Base-by-base conservation (phyloP, 2,888 invertebrate genomes). In the Cephus pulcher region DNA sequence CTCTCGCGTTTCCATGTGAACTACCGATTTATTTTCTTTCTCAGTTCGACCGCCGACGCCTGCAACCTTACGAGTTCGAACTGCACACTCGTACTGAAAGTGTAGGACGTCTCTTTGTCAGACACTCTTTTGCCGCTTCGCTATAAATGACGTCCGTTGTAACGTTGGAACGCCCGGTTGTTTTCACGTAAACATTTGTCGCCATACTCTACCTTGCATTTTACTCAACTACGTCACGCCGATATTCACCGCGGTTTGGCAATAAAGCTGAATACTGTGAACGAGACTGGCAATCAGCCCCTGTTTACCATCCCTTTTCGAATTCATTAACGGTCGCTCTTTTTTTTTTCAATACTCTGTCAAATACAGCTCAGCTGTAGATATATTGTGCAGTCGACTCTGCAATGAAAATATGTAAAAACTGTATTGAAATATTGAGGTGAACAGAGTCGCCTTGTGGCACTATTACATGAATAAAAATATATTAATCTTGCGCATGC, bases 301-400 rank as follows among this genome's bases (percentile, higher is more conserved):
- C 74, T 84, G 80, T 86, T 86, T 86, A 79, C 82, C 73, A 69
- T 79, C 81, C 79, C 81, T 83, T 85, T 76, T 78, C 81, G 79
- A 82, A 85, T 84, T 86, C 80, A 85, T 85, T 83, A 82, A 76
- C 79, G 78, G 76, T 71, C 74, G 80, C 79, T 80, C 11, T 35
- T 35, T 35, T 35, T 34, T 83, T 84, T 84, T 79, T 56, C 56
- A 56, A 23, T 23, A 23, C 23, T 56, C 23, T 56, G 56, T 56
- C 56, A 56, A 56, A 56, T 56, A 56, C 9, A 56, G 23, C 9
- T 56, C 56, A 23, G 15, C 23, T 56, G 9, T 9, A 9, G 56
- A 56, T 56, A 56, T 56, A 23, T 56, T 56, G 23, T 2, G 9
- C 23, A 56, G 56, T 23, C 23, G 9, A 56, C 9, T 56, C 6